phyloP scores from a whole-genome alignment of 2,113 vertebrate species.

The Rhinoderma darwinii region DNA sequence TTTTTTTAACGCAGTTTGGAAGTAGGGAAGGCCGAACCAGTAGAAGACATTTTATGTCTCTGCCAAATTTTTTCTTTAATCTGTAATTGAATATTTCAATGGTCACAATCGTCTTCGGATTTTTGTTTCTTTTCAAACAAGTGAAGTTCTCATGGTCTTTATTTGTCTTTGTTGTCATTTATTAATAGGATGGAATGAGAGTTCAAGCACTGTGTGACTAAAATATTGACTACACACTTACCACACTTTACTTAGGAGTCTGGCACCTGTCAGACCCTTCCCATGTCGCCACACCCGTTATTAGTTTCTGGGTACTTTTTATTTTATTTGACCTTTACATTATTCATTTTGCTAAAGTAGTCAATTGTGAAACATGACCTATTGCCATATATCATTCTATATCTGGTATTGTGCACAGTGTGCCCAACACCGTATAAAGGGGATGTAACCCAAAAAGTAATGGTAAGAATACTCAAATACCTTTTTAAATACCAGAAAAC shows the following conservation, averaged over 20 bases:
- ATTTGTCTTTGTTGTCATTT: conserved; percentile 44
- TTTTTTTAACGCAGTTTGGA: too few species aligned
- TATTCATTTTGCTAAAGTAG: background rate
- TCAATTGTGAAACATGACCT: too few species aligned
- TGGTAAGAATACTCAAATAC: too few species aligned
- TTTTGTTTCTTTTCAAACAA: background rate
- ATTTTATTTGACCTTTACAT: background rate
- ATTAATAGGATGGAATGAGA: conserved; percentile 54
- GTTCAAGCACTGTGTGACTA: conserved; percentile 30
- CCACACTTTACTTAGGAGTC: background rate
- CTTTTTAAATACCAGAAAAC: too few species aligned
- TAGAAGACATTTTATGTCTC: too few species aligned
- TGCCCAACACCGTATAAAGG: too few species aligned
- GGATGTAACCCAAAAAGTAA: too few species aligned
- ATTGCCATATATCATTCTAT: too few species aligned
- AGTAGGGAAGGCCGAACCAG: too few species aligned
- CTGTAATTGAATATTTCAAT: background rate
- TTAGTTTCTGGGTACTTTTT: background rate
- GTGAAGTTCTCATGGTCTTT: conserved; percentile 35
- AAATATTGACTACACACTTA: conserved; percentile 16
- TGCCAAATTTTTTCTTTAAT: background rate
- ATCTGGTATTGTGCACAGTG: too few species aligned
- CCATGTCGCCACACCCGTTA: background rate
- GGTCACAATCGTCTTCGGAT: background rate
- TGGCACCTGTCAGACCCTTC: background rate